These are phyloP conservation scores for Coilia nasus DNA, from an alignment of 2,797 vertebrate genomes.

Conservation along the genomic window DNA sequence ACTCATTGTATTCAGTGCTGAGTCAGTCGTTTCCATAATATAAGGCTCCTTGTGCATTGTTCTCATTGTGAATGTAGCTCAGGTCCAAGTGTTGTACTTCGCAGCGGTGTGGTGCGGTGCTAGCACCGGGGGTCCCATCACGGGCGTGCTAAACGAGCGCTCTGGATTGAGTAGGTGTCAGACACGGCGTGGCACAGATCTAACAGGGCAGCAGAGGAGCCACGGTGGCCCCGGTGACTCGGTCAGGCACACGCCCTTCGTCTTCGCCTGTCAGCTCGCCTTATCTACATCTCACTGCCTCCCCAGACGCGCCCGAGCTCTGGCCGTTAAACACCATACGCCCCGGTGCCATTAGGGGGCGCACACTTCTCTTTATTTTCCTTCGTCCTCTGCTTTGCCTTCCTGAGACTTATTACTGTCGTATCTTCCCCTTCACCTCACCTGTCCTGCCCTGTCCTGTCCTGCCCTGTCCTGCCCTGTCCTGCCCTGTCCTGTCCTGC, in stretches of 20 bases:
- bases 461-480: no score
- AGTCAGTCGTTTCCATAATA: neutral
- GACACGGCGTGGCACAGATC: neutral
- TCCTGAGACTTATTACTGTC: no score
- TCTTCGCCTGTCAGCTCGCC: neutral
- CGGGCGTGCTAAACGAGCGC: neutral
- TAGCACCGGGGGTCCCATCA: neutral
- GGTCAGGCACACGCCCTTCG: neutral
- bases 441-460: no score
- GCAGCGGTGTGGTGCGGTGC: no score
- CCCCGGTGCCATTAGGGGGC: neutral
- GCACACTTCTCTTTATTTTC: neutral
- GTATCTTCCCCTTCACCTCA: no score
- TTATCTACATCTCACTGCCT: neutral
- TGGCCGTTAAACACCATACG: neutral
- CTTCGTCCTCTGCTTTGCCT: neutral
- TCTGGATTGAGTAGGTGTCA: neutral
- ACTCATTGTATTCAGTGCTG: neutral
- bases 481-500: no score
- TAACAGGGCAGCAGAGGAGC: neutral
- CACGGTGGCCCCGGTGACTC: neutral
- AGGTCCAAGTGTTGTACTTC: neutral
- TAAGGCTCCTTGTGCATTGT: neutral
- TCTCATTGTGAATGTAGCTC: constrained; percentile 1
- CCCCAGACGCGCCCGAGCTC: neutral